phyloP scores from a whole-genome alignment of 2,888 invertebrate species.

The Choristoneura rosaceana region DNA sequence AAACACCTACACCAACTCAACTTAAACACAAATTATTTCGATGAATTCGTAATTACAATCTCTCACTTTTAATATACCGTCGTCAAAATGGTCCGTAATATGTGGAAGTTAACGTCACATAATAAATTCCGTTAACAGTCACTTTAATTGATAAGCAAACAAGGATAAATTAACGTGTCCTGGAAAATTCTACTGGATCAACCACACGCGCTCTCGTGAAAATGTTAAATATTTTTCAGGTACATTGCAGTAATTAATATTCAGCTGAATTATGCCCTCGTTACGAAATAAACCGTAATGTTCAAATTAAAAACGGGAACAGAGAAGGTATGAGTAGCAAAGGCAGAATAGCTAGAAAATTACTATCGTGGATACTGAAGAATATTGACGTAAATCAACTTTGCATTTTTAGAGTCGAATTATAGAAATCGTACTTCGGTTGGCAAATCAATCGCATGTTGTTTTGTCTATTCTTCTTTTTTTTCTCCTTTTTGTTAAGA shows the following conservation, averaged over 20 bases:
- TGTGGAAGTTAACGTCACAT: conserved; percentile 42
- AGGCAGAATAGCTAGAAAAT: not conserved
- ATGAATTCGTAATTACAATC: too few relatives aligned
- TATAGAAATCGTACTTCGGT: too few relatives aligned
- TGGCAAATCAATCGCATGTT: too few relatives aligned
- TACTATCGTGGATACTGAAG: too few relatives aligned
- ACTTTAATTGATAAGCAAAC: conserved; percentile 57
- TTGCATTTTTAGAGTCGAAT: too few relatives aligned
- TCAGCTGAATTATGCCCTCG: not conserved
- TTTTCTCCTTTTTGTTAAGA: too few relatives aligned
- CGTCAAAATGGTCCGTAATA: too few relatives aligned
- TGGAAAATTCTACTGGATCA: conserved; percentile 36
- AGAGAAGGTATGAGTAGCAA: not conserved
- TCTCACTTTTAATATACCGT: too few relatives aligned
- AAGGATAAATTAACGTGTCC: conserved; percentile 55
- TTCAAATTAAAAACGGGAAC: not conserved
- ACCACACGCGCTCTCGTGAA: conserved; percentile 18
- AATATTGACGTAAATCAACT: too few relatives aligned
- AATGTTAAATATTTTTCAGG: conserved; percentile 20
- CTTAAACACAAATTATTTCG: too few relatives aligned
- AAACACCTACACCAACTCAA: too few relatives aligned
- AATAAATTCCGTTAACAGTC: conserved; percentile 56
- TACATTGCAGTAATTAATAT: conserved; percentile 13
- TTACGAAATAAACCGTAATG: not conserved
- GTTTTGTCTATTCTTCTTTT: too few relatives aligned